Conservation (phyloP, 2,113 vertebrate species). For the Rutilus rutilus region DNA sequence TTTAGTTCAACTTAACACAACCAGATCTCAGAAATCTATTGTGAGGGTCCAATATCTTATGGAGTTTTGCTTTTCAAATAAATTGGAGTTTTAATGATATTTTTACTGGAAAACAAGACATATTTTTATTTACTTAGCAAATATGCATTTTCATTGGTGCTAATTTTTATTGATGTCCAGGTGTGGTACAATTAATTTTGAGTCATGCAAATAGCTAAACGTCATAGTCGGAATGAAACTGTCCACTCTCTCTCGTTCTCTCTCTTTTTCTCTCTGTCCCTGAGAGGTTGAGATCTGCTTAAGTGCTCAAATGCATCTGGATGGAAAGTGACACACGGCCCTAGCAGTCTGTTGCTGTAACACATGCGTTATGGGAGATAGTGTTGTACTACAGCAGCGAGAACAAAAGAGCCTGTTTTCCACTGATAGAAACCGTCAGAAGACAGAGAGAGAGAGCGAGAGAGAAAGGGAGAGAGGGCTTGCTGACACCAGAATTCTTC, state of each 20-base stretch:
- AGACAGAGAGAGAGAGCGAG: conserved; percentile 22
- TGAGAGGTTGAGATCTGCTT: conserved; percentile 13
- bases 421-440: conserved; percentile 57
- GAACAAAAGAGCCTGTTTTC: conserved; percentile 64
- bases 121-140: too few species aligned
- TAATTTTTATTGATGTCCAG: not conserved
- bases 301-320: conserved; percentile 37
- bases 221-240: not conserved
- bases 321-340: conserved; percentile 67
- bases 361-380: conserved; percentile 65
- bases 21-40: not conserved
- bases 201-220: not conserved
- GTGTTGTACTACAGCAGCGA: conserved; percentile 65
- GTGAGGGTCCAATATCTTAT: not conserved
- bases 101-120: not conserved
- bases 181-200: not conserved
- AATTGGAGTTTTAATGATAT: not conserved
- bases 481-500: conserved; percentile 74
- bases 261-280: conserved; percentile 16
- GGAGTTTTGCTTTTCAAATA: not conserved
- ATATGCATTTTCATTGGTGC: too few species aligned
- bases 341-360: conserved; percentile 56
- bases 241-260: conserved; percentile 18
- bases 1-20: not conserved
- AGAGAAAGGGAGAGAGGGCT: conserved; percentile 33